A percentile compares a stretch with the other conserved stretches of the same genome.
phyloP scores from a whole-genome alignment of 2,113 vertebrate genomes.

The Parotia lawesii region DNA sequence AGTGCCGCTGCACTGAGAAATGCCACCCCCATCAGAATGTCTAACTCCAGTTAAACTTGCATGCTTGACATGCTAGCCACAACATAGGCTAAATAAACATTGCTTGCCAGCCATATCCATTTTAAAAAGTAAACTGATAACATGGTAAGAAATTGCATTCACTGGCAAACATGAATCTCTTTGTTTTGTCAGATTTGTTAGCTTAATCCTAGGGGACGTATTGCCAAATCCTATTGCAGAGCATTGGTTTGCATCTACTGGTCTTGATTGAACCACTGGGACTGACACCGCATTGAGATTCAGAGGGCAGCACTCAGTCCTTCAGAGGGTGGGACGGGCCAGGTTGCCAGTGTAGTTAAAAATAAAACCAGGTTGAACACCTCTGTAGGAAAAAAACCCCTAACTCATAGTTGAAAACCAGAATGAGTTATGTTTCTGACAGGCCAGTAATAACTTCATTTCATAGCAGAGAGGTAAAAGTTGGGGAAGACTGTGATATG shows the following conservation, averaged over 20 bases:
- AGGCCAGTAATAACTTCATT: not conserved
- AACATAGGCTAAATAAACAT: not conserved
- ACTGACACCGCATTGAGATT: rapidly evolving
- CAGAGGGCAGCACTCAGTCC: rapidly evolving
- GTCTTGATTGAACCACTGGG: not conserved
- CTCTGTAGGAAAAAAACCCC: rapidly evolving
- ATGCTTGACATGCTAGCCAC: not conserved
- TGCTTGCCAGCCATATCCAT: not conserved
- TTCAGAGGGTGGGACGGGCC: not conserved
- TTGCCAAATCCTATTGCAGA: not conserved
- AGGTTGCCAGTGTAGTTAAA: not conserved
- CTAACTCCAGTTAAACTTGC: not conserved
- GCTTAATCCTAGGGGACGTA: not conserved
- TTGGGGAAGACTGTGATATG: not conserved
- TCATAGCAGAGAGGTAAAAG: not conserved
- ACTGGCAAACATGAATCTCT: not conserved
- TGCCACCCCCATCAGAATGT: not conserved
- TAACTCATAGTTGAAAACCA: not conserved
- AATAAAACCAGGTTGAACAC: not conserved
- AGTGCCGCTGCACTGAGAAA: not conserved
- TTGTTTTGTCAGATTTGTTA: not conserved
- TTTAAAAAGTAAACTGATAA: not conserved
- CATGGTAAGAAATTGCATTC: not conserved
- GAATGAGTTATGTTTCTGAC: not conserved
- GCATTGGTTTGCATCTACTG: not conserved